These are phyloP conservation scores for Lutjanus argentimaculatus DNA, from an alignment of 2,797 vertebrate genomes.

Conservation along the genomic window DNA sequence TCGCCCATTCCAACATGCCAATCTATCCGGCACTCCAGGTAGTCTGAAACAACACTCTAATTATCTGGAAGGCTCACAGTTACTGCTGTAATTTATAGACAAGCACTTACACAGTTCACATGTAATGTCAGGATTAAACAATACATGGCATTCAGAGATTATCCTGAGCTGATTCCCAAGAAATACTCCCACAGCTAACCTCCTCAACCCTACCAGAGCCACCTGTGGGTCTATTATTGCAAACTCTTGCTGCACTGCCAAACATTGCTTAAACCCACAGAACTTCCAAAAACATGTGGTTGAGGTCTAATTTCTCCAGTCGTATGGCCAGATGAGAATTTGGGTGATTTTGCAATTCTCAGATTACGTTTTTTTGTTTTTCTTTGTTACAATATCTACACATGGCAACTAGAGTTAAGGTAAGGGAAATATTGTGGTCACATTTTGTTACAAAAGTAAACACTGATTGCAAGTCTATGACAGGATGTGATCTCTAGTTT, in stretches of 20 bases:
- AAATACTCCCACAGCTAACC: not conserved
- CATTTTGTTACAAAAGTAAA: not conserved
- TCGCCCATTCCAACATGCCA: constrained; percentile 17
- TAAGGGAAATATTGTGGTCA: not conserved
- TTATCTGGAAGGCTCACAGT: constrained; percentile 17
- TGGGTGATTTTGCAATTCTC: not conserved
- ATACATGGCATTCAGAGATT: constrained; percentile 23
- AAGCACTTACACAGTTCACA: constrained; percentile 20
- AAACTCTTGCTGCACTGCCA: not conserved
- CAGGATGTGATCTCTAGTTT: not conserved
- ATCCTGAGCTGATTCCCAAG: not conserved
- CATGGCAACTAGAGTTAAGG: not conserved
- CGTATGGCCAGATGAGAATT: not conserved
- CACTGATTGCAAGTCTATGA: not conserved
- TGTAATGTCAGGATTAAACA: constrained; percentile 34
- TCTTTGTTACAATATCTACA: not conserved
- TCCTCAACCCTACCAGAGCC: not conserved
- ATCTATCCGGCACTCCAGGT: constrained; percentile 13
- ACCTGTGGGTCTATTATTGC: not conserved
- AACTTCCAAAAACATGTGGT: not conserved
- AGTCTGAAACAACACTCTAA: constrained; percentile 29
- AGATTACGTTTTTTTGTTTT: not conserved
- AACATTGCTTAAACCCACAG: not conserved
- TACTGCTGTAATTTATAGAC: constrained; percentile 24
- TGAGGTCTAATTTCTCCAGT: not conserved